phyloP scores from a whole-genome alignment of 1,140 invertebrate species.

The Uloborus diversus region DNA sequence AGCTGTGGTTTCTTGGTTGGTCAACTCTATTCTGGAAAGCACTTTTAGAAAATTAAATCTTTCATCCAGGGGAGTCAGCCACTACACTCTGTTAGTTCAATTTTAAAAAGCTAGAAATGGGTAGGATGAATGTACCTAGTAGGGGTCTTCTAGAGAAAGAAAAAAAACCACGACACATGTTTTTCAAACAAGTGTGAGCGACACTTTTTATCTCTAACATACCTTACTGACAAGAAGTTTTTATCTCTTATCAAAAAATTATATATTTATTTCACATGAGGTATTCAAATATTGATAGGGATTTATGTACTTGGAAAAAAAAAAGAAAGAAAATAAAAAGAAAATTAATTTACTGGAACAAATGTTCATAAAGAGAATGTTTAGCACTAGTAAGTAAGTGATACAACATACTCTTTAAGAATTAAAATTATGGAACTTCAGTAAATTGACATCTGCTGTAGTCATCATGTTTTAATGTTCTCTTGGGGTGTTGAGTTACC shows the following conservation, averaged over 20 bases:
- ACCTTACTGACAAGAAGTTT: background rate
- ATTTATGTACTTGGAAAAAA: background rate
- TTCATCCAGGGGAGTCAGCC: background rate
- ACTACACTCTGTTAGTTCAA: background rate
- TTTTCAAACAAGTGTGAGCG: too few species aligned
- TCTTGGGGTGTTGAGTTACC: too few species aligned
- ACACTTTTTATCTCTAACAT: background rate
- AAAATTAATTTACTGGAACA: too few species aligned
- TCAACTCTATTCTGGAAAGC: background rate
- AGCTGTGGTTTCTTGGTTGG: too few species aligned
- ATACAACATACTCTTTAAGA: too few species aligned
- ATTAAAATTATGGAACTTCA: too few species aligned
- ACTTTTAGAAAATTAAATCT: background rate
- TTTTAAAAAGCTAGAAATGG: background rate
- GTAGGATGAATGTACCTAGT: background rate
- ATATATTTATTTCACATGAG: background rate
- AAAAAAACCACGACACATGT: too few species aligned
- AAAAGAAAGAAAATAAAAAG: too few species aligned
- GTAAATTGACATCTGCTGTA: too few species aligned
- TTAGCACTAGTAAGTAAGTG: too few species aligned
- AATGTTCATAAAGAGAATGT: too few species aligned
- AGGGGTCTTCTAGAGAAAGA: background rate
- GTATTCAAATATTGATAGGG: background rate
- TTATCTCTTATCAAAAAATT: background rate
- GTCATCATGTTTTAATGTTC: too few species aligned